phyloP scores from a whole-genome alignment of 2,797 vertebrate species.

The Trachurus trachurus region DNA sequence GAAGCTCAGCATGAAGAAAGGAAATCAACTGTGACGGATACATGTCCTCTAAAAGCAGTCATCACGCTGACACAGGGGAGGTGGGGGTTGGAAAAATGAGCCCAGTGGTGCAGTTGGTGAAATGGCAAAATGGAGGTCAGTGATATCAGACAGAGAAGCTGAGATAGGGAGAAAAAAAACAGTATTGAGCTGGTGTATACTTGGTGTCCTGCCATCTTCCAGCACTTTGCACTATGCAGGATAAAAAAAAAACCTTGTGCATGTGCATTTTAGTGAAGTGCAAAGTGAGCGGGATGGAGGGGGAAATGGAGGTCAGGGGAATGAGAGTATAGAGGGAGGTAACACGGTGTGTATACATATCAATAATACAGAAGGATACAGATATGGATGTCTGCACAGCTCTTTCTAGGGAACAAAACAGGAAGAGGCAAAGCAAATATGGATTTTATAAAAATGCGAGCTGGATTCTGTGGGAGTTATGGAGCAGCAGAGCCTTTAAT shows the following conservation, averaged over 20 bases:
- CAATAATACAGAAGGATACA: slow-evolving; percentile 54
- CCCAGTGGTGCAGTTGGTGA: slow-evolving; percentile 22
- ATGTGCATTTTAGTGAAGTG: slow-evolving; percentile 48
- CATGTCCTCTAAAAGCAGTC: slow-evolving; percentile 40
- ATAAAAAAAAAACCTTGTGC: background rate
- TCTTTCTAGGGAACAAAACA: slow-evolving; percentile 50
- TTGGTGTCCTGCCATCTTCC: slow-evolving; percentile 30
- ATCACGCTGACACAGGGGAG: background rate
- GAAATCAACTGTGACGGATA: slow-evolving; percentile 49
- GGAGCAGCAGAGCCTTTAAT: slow-evolving; percentile 37
- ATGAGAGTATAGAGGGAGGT: slow-evolving; percentile 6
- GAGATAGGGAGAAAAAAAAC: background rate
- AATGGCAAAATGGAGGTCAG: slow-evolving; percentile 55
- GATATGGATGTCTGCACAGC: slow-evolving; percentile 47
- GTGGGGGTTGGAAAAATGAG: slow-evolving; percentile 26
- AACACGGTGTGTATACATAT: slow-evolving; percentile 39
- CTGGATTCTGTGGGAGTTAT: slow-evolving; percentile 43
- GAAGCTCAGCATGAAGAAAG: slow-evolving; percentile 12
- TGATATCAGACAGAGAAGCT: slow-evolving; percentile 41
- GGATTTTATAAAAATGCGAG: slow-evolving; percentile 57
- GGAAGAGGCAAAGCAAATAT: slow-evolving; percentile 35
- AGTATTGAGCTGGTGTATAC: slow-evolving; percentile 17
- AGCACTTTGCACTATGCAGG: slow-evolving; percentile 43
- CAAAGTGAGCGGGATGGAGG: slow-evolving; percentile 48
- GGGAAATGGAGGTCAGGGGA: slow-evolving; percentile 57